phyloP scores from a whole-genome alignment of 2,113 vertebrate genomes.

The Tenrec ecaudatus region DNA sequence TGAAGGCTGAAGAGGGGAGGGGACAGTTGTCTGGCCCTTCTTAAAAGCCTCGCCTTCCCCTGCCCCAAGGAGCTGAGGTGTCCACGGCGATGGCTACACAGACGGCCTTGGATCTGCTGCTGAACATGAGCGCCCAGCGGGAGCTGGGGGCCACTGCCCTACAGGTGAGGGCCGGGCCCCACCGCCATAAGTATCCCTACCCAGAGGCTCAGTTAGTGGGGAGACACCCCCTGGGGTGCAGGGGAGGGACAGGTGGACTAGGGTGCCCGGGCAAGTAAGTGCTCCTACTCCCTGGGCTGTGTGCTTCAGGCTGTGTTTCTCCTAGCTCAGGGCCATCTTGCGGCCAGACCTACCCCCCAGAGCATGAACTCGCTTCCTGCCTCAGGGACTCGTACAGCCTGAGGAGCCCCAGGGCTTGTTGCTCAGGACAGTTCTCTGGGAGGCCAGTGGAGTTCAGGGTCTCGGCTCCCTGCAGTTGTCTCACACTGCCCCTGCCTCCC shows the following conservation, averaged over 20 bases:
- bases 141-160: conserved; percentile 91
- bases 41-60: conserved; percentile 9
- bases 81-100: conserved; percentile 92
- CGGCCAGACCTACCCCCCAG: not conserved
- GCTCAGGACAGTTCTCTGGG: rapidly evolving
- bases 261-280: not conserved
- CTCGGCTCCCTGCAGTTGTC: not conserved
- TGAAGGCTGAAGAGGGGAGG: not conserved
- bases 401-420: not conserved
- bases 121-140: conserved; percentile 96
- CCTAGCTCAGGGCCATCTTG: not conserved
- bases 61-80: conserved; percentile 84
- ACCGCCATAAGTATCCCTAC: rapidly evolving
- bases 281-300: not conserved
- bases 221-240: not conserved
- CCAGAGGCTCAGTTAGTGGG: not conserved
- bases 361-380: not conserved
- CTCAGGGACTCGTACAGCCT: not conserved
- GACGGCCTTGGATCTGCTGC: conserved; percentile 94
- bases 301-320: too few species aligned
- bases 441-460: not conserved
- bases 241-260: not conserved
- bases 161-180: conserved; percentile 88
- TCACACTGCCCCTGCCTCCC: not conserved
- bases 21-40: not conserved